Base-by-base conservation (phyloP, 2,888 invertebrate genomes). In the Lepas anatifera region DNA sequence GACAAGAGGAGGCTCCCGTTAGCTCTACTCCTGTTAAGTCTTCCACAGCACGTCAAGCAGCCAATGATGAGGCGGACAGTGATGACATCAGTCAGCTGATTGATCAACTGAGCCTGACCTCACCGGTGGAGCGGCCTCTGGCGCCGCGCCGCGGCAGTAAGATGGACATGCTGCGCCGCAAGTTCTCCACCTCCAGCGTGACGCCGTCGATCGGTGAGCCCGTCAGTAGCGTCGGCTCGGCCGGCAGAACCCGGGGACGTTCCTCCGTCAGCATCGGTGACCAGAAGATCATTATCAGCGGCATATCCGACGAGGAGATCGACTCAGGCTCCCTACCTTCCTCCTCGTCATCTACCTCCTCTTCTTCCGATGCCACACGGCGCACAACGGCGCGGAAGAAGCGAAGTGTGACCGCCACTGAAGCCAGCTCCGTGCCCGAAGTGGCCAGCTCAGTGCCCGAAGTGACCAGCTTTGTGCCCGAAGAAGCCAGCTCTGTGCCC, bases 251-350 rank as follows among this genome's bases (percentile, higher is more conserved):
- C 22, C 58, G 58, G 6, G 3, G 25, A 6, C 58, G 58, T 35
- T 58, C 58, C 7, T 32, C 58, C 7, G 58, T 58, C 58, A 58
- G 32, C 58, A 58, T 58, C 58, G 32, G 6, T 10, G 58, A 58
- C 32, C 29, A 58, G 58, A 58, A 58, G 32, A 58, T 58, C 58
- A 58, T 58, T 22, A 32, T 58, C 7, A 58, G 58, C 58, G 58
- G 58, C 58, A 58, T 58, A 10, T 58, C 58, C 2, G 58, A 25
- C 58, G 58, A 58, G 22, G 58, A 58, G 58, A 25, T 7, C n/a
- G 58, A 58, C 35, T 13, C 58, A 6, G 3, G n/a, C 29, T 18
- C 8, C 32, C 58, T 13, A 8, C 35, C 22, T 35, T 25, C 22
- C 4, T 7, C 8, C 32, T 10, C 58, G 18, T n/a, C 18, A 8